Evolutionary conservation across 2,888 invertebrate species (phyloP).

Genomic region (Gastracanthus pulcherrimus): DNA sequence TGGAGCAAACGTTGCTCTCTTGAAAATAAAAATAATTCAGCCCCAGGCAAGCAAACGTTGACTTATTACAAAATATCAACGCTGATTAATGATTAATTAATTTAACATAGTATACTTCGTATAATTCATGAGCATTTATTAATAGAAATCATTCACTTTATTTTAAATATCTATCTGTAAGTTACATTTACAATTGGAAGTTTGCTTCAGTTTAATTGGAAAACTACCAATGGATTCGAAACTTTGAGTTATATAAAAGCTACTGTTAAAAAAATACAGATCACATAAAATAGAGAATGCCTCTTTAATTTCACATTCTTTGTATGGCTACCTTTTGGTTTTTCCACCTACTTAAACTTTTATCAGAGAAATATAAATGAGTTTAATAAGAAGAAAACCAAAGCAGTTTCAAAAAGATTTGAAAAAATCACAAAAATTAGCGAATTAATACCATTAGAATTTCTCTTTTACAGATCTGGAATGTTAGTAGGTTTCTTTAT

Average conservation of each 20-base stretch:
- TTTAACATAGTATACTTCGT: neutral
- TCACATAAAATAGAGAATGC: slow-evolving; percentile 75
- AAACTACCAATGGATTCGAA: slow-evolving; percentile 20
- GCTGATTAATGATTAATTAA: neutral
- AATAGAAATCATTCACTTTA: neutral
- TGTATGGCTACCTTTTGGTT: slow-evolving; percentile 41
- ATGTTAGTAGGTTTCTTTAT: slow-evolving; percentile 42
- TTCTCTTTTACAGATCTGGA: slow-evolving; percentile 48
- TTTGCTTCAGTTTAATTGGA: slow-evolving; percentile 34
- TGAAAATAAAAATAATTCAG: slow-evolving; percentile 40
- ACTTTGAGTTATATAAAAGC: slow-evolving; percentile 41
- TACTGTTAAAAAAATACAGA: slow-evolving; percentile 72
- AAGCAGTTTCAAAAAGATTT: neutral
- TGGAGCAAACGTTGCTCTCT: slow-evolving; percentile 62
- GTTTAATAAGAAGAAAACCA: neutral
- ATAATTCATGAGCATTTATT: neutral
- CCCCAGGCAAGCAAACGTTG: slow-evolving; percentile 43
- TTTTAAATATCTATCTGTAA: slow-evolving; percentile 19
- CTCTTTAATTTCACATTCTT: slow-evolving; percentile 65
- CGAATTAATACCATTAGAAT: slow-evolving; percentile 7
- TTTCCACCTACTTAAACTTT: slow-evolving; percentile 41
- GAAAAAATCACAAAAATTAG: neutral
- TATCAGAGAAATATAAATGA: slow-evolving; percentile 33
- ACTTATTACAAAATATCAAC: slow-evolving; percentile 24
- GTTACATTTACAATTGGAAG: slow-evolving; percentile 37